Evolutionary conservation across 2,113 vertebrate genomes (phyloP).

Genomic region (Thermophis baileyi): DNA sequence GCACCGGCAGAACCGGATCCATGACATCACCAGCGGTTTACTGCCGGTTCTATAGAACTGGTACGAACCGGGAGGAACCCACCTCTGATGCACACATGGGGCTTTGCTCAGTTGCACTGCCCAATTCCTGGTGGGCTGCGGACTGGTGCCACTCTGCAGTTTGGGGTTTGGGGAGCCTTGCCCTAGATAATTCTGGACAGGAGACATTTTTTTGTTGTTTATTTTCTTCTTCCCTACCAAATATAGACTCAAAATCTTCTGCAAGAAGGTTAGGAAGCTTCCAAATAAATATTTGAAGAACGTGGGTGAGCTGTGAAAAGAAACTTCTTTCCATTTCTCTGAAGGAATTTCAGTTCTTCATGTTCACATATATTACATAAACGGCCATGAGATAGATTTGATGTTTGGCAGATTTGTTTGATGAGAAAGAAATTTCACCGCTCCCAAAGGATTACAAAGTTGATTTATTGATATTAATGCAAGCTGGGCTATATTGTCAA

Average conservation of each 20-base stretch:
- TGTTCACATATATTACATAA: not conserved
- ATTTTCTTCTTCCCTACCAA: not conserved
- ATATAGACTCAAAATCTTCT: not conserved
- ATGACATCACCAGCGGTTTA: too few species aligned
- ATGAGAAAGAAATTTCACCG: not conserved
- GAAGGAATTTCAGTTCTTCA: not conserved
- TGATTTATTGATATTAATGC: not conserved
- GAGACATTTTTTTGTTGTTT: not conserved
- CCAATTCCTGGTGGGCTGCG: too few species aligned
- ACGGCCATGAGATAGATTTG: not conserved
- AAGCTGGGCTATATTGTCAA: not conserved
- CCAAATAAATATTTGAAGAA: not conserved
- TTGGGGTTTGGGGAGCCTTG: too few species aligned
- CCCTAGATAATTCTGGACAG: too few species aligned
- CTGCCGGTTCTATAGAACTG: too few species aligned
- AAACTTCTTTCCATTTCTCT: not conserved
- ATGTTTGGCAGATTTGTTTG: not conserved
- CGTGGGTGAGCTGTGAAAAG: not conserved
- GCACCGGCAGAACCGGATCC: too few species aligned
- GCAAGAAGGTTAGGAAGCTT: not conserved
- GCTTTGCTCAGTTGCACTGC: too few species aligned
- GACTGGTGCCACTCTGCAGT: too few species aligned
- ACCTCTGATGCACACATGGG: too few species aligned
- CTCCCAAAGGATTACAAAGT: not conserved
- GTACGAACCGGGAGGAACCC: too few species aligned